Evolutionary conservation across 53 echinoderm and acorn worm genomes (phyloP).

Genomic region (Arbacia lixula): DNA sequence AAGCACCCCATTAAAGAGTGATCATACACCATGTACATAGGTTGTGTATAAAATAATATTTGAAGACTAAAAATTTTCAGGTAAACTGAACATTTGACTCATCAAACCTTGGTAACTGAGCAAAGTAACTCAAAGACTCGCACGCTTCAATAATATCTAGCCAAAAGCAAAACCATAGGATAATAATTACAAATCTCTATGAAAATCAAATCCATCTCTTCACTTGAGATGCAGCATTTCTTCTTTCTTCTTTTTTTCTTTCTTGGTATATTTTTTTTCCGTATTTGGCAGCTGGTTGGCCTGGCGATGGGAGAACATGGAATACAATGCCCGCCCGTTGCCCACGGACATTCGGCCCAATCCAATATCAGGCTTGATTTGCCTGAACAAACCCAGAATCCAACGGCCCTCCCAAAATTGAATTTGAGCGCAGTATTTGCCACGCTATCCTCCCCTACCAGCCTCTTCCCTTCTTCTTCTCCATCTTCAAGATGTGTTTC

Average conservation of each 20-base stretch:
- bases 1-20: too few relatives aligned
- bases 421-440: slow-evolving; percentile 33
- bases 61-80: too few relatives aligned
- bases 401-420: slow-evolving; percentile 31
- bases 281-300: slow-evolving; percentile 32
- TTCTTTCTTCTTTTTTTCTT: not conserved
- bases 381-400: slow-evolving; percentile 44
- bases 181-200: too few relatives aligned
- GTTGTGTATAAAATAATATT: too few relatives aligned
- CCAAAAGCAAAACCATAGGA: too few relatives aligned
- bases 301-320: not conserved
- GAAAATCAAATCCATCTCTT: too few relatives aligned
- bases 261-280: slow-evolving; percentile 14
- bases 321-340: slow-evolving; percentile 33
- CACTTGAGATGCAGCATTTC: too few relatives aligned
- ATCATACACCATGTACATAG: too few relatives aligned
- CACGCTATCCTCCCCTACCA: slow-evolving; percentile 8
- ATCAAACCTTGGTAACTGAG: too few relatives aligned
- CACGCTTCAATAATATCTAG: too few relatives aligned
- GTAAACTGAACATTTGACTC: too few relatives aligned
- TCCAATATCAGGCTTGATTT: slow-evolving; percentile 39
- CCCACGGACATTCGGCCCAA: slow-evolving; percentile 44
- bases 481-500: not conserved
- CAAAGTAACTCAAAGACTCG: too few relatives aligned
- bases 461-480: not conserved